Conservation (phyloP, 2,113 vertebrate genomes). For the Grammomys surdaster region DNA sequence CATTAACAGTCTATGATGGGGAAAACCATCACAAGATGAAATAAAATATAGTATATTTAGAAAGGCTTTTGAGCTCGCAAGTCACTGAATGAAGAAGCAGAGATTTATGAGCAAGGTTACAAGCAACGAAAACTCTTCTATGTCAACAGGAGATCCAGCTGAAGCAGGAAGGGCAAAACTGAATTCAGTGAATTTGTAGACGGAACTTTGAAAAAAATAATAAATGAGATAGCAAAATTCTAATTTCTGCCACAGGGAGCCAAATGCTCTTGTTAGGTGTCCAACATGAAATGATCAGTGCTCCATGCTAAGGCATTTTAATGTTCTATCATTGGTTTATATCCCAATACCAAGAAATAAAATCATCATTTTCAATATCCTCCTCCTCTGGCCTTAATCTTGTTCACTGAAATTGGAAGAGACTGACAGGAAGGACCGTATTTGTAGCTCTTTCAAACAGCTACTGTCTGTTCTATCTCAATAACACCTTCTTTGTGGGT, state of each 20-base stretch:
- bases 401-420: conserved; percentile 32
- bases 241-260: not conserved
- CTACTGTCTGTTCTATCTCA: not conserved
- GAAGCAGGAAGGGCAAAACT: not conserved
- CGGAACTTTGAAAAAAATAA: conserved; percentile 7
- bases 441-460: not conserved
- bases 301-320: not conserved
- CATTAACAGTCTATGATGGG: conserved; percentile 67
- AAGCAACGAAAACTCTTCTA: not conserved
- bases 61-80: conserved; percentile 70
- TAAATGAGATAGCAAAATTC: not conserved
- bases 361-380: not conserved
- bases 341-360: not conserved
- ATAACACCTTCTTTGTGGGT: not conserved
- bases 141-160: not conserved
- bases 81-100: conserved; percentile 62
- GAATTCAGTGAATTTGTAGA: not conserved
- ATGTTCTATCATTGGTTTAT: not conserved
- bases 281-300: not conserved
- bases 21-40: conserved; percentile 11
- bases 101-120: conserved; percentile 52
- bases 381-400: not conserved
- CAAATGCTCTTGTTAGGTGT: conserved; percentile 20
- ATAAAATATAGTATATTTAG: conserved; percentile 41
- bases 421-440: not conserved